These are phyloP conservation scores for Percina caprodes DNA, from an alignment of 2,113 vertebrate species.

Conservation along the genomic window DNA sequence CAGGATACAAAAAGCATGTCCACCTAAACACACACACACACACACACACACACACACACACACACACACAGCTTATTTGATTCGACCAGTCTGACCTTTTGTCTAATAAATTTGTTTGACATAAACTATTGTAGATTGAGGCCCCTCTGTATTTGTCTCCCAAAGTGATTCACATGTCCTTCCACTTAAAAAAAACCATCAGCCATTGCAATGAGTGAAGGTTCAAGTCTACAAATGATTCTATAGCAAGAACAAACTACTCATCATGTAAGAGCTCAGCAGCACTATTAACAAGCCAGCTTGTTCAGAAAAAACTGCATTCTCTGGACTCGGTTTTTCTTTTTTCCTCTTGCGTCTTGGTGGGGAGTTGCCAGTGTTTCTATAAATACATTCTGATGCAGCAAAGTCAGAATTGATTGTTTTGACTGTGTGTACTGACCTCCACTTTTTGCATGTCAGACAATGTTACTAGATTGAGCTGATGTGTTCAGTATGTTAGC, in stretches of 20 bases:
- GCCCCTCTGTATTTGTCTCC: not conserved
- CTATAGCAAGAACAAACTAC: not conserved
- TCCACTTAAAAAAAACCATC: not conserved
- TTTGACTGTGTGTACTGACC: constrained; percentile 58
- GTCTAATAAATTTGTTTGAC: constrained; percentile 14
- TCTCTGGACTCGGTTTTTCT: constrained; percentile 19
- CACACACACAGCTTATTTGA: not conserved
- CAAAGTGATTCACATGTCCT: not conserved
- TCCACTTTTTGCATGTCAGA: constrained; percentile 58
- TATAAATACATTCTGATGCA: constrained; percentile 73
- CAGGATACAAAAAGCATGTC: constrained; percentile 10
- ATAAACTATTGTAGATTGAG: constrained; percentile 15
- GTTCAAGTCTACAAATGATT: constrained; percentile 5
- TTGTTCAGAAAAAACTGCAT: constrained; percentile 29
- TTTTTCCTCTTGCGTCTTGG: constrained; percentile 33
- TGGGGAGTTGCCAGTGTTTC: constrained; percentile 54
- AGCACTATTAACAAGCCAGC: constrained; percentile 11
- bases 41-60: not conserved
- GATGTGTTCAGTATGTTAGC: constrained; percentile 32
- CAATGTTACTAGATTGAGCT: constrained; percentile 45
- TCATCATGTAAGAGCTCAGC: not conserved
- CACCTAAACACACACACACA: constrained; percentile 4
- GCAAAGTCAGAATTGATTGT: constrained; percentile 69
- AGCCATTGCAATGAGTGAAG: not conserved
- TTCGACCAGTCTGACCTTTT: constrained; percentile 5